Evolutionary conservation across 2,888 invertebrate genomes (phyloP).

Genomic region (Penaeus monodon): DNA sequence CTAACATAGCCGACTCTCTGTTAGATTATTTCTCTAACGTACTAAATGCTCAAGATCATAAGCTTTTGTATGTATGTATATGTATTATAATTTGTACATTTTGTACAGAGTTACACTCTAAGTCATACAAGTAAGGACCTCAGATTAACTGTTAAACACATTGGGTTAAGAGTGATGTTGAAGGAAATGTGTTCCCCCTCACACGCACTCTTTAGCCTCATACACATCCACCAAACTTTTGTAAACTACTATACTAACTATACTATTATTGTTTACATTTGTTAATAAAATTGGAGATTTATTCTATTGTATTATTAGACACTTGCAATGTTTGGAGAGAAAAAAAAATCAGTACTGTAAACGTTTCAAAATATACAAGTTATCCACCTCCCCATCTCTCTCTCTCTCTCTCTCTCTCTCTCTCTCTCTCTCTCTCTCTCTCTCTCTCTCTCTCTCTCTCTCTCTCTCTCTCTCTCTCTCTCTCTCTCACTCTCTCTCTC

Average conservation of each 20-base stretch:
- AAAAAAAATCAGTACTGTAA: too few species aligned
- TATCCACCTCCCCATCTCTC: too few species aligned
- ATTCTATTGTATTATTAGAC: not conserved
- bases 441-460: too few species aligned
- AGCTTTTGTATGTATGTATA: conserved; percentile 53
- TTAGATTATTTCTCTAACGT: conserved; percentile 59
- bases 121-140: conserved; percentile 58
- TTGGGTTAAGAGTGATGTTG: not conserved
- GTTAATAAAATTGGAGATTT: conserved; percentile 61
- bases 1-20: conserved; percentile 60
- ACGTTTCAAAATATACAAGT: too few species aligned
- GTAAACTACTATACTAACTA: conserved; percentile 60
- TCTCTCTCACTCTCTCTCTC: too few species aligned
- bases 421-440: too few species aligned
- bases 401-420: too few species aligned
- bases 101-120: conserved; percentile 60
- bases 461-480: not conserved
- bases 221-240: conserved; percentile 52
- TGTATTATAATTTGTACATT: conserved; percentile 58
- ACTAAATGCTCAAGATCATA: conserved; percentile 61
- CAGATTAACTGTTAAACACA: conserved; percentile 4
- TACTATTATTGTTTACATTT: conserved; percentile 59
- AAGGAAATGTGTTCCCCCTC: not conserved
- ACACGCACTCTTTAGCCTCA: not conserved
- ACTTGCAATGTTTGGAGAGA: not conserved